A percentile compares a stretch with the other conserved stretches of the same genome.
phyloP scores from a whole-genome alignment of 2,797 vertebrate species.

The Melanotaenia nigrans region DNA sequence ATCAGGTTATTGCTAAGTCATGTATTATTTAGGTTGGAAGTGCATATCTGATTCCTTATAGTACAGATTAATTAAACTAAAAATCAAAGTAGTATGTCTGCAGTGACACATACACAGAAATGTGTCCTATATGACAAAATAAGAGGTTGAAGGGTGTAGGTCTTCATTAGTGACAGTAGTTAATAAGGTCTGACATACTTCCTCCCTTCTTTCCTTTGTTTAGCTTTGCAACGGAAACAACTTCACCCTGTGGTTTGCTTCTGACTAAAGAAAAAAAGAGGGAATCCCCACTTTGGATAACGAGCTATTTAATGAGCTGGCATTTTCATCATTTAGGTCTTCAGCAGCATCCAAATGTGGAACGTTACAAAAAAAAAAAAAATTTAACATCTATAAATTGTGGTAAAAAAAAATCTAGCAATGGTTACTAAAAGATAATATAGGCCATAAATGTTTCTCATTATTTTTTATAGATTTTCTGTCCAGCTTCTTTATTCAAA shows the following conservation, averaged over 20 bases:
- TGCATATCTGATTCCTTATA: not conserved
- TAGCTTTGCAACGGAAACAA: slow-evolving; percentile 15
- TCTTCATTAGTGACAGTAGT: slow-evolving; percentile 35
- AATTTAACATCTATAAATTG: not conserved
- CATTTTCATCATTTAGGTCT: slow-evolving; percentile 9
- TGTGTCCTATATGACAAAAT: slow-evolving; percentile 12
- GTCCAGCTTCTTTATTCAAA: not conserved
- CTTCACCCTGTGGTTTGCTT: slow-evolving; percentile 9
- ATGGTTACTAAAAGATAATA: not conserved
- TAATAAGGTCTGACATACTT: slow-evolving; percentile 33
- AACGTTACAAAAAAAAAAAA: not conserved
- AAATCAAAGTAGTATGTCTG: not conserved
- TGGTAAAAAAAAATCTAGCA: not conserved
- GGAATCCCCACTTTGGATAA: not conserved
- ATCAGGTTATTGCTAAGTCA: not conserved
- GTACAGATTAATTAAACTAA: slow-evolving; percentile 2
- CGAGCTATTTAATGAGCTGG: slow-evolving; percentile 19
- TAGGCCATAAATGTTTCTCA: not conserved
- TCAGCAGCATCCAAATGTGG: not conserved
- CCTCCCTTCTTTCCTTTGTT: slow-evolving; percentile 10
- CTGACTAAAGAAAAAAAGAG: not conserved
- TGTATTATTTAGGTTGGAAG: not conserved
- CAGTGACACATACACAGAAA: not conserved
- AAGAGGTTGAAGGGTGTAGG: not conserved
- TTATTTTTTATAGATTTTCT: not conserved